Evolutionary conservation across 2,888 invertebrate species (phyloP).

Genomic region (Habroteleia sp.): DNA sequence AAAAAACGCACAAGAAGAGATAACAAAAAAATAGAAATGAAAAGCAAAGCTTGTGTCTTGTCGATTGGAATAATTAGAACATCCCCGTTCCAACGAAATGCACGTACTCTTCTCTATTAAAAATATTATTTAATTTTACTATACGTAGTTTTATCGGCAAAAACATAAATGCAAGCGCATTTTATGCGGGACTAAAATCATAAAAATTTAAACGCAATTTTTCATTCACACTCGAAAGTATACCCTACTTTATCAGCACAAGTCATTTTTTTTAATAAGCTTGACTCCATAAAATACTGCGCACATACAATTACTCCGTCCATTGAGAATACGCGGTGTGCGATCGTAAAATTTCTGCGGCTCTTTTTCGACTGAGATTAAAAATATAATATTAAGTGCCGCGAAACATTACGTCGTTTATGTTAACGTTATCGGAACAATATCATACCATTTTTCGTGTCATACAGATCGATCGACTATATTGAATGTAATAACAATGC

Average conservation of each 20-base stretch:
- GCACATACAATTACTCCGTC: conserved; percentile 20
- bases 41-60: conserved; percentile 1
- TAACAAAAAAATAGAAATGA: not conserved
- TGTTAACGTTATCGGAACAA: conserved; percentile 3
- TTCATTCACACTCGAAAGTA: conserved; percentile 28
- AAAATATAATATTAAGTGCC: conserved; percentile 43
- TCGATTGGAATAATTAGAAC: conserved; percentile 16
- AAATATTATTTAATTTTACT: not conserved
- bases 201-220: conserved; percentile 49
- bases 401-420: conserved; percentile 11
- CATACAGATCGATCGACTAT: not conserved
- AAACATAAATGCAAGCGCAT: conserved; percentile 1
- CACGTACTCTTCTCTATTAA: conserved; percentile 4
- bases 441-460: not conserved
- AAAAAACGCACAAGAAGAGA: not conserved
- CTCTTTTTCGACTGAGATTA: conserved; percentile 38
- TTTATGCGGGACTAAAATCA: conserved; percentile 38
- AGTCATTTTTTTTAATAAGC: conserved; percentile 44
- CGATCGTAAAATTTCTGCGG: conserved; percentile 6
- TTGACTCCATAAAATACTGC: conserved; percentile 30
- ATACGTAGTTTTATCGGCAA: conserved; percentile 8
- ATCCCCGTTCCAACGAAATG: not conserved
- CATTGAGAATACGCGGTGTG: conserved; percentile 21
- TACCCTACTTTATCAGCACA: conserved; percentile 37
- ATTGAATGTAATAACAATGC: conserved; percentile 9